Base-by-base conservation (phyloP, 2,113 vertebrate genomes). In the Paraplagusia blochii region DNA sequence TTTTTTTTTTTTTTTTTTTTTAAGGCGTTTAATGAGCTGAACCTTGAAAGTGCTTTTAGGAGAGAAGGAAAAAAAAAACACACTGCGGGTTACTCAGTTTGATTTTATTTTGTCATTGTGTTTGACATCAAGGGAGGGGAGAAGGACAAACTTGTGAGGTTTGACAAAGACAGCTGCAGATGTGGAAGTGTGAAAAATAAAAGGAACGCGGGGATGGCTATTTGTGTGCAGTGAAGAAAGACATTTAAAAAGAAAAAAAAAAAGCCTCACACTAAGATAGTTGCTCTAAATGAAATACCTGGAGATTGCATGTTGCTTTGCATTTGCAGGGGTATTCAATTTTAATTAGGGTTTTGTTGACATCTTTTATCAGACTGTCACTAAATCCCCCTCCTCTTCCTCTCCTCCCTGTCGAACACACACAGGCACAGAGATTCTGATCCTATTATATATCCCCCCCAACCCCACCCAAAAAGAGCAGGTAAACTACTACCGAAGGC, bases 331-430 rank as follows among this genome's bases (percentile, higher is more conserved):
- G 81, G 84, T 87, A 83, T 89, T 91, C 81, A 87, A 79, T 90
- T 91, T 90, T 89, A 90, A 90, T 90, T 88, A 88, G 81, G 83
- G 84, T 88, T 87, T 88, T 87, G 77, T 71, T 90, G 87, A 88
- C 85, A 89, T 89, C 83, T 88, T 89, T 89, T 86, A 87, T 90
- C 85, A 83, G 84, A 85, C 86, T 90, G 89, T 87, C 86, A 86
- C 85, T 86, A 83, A 88, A 85, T 17, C 62, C 44, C 53, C 22
- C 60, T 5, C 9, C 38, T 11, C 38, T 11, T 13, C 9, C 35
- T 48, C 45, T 38, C 45, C 17, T 33, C 42, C 15, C 14, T 12
- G 15, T 34, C 43, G 5, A 3, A 11, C 11, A 33, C 17, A 35
- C 7, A 36, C 11, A 16, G 16, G 16, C 17, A 19, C 53, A 43